Evolutionary conservation across 2,113 vertebrate species (phyloP).

Genomic region (Colinus virginianus): DNA sequence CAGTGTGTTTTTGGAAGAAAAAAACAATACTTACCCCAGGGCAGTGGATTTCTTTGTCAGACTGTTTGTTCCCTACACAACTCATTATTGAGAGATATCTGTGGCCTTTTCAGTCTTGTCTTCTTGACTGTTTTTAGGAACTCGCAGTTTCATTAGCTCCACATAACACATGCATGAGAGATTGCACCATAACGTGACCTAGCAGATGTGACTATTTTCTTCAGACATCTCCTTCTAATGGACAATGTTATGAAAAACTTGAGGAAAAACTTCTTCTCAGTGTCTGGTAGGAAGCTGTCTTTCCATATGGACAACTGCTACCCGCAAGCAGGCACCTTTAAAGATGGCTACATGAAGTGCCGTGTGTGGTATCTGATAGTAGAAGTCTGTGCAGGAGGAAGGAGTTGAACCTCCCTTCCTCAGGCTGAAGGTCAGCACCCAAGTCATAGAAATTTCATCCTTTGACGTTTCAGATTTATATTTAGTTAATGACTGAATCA

Average conservation of each 20-base stretch:
- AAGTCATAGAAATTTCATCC: neutral
- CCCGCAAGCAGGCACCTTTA: neutral
- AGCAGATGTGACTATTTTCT: neutral
- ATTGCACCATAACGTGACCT: neutral
- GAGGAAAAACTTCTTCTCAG: neutral
- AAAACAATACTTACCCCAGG: neutral
- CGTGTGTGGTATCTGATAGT: neutral
- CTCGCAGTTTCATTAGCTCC: neutral
- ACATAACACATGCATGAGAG: fast-evolving
- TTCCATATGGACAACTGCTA: fast-evolving
- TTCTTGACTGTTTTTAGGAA: neutral
- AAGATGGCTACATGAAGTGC: neutral
- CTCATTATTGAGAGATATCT: fast-evolving
- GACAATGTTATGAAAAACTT: neutral
- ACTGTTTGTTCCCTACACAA: neutral
- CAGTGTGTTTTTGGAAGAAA: neutral
- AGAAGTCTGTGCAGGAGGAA: neutral
- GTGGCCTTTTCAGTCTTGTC: neutral
- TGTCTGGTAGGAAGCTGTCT: neutral
- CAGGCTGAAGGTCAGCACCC: neutral
- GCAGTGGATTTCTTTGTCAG: neutral
- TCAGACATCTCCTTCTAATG: neutral
- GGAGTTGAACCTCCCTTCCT: neutral
- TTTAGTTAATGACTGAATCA: neutral
- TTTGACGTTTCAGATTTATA: neutral